Conservation (phyloP, 1,140 invertebrate genomes). For the Drosophila sproati region DNA sequence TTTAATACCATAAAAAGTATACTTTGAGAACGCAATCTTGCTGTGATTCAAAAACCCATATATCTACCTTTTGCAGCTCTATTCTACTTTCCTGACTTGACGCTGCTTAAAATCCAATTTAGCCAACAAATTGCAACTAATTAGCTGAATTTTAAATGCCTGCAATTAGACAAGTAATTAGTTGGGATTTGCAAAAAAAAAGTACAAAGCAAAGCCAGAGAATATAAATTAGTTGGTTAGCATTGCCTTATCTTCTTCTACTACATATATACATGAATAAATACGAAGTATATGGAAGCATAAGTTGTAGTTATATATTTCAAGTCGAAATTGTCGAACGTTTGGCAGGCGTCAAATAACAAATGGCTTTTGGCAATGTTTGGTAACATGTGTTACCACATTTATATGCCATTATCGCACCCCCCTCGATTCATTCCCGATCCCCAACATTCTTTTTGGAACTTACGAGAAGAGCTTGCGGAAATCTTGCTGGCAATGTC, state of each 20-base stretch:
- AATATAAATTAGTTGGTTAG: slow-evolving; percentile 48
- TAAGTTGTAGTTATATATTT: not conserved
- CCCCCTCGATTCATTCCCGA: not conserved
- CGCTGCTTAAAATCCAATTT: slow-evolving; percentile 64
- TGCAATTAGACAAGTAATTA: slow-evolving; percentile 80
- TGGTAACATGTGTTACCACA: slow-evolving; percentile 66
- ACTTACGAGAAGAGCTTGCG: slow-evolving; percentile 15
- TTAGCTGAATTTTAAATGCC: slow-evolving; percentile 60
- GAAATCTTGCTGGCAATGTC: slow-evolving; percentile 38
- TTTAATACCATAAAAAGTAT: not conserved
- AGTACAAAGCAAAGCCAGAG: slow-evolving; percentile 33
- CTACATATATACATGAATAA: not conserved
- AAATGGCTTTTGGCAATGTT: slow-evolving; percentile 31
- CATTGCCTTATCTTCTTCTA: not conserved
- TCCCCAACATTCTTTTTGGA: not conserved
- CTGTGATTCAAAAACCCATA: not conserved
- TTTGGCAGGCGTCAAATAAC: slow-evolving; percentile 3
- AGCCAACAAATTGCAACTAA: slow-evolving; percentile 72
- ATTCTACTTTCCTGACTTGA: slow-evolving; percentile 13
- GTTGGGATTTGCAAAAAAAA: slow-evolving; percentile 58
- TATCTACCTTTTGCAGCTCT: not conserved
- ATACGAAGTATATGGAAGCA: not conserved
- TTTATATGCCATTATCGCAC: slow-evolving; percentile 41
- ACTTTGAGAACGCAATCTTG: no score
- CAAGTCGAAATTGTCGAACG: not conserved